Percentiles rank a stretch among this genome's conserved stretches.
Evolutionary conservation across 1,140 invertebrate genomes (phyloP).

Genomic region (Aphidius gifuensis): DNA sequence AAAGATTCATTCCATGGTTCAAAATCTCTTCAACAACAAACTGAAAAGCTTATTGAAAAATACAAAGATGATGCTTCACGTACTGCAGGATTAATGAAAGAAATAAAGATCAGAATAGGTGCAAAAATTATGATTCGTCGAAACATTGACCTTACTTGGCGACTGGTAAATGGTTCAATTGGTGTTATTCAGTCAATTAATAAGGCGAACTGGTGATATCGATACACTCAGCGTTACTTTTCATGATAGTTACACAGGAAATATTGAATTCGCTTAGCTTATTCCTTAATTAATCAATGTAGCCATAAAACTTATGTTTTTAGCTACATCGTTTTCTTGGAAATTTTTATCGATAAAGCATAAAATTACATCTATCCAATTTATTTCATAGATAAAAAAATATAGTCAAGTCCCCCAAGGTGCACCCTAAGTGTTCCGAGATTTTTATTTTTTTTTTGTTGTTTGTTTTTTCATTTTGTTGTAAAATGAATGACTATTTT

Average conservation of each 20-base stretch:
- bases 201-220: slow-evolving; percentile 15
- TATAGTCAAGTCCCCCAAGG: too few species aligned
- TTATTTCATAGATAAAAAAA: too few species aligned
- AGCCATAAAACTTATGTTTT: too few species aligned
- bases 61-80: slow-evolving; percentile 13
- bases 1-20: slow-evolving; percentile 11
- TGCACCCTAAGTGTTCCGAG: too few species aligned
- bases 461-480: too few species aligned
- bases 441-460: too few species aligned
- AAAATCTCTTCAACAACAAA: slow-evolving; percentile 11
- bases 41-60: slow-evolving; percentile 13
- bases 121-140: slow-evolving; percentile 33
- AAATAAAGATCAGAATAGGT: slow-evolving; percentile 29
- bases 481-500: too few species aligned
- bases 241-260: slow-evolving; percentile 20
- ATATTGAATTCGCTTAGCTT: slow-evolving; percentile 26
- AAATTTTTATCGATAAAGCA: too few species aligned
- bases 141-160: slow-evolving; percentile 36
- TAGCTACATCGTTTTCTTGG: too few species aligned
- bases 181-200: slow-evolving; percentile 28
- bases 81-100: slow-evolving; percentile 28
- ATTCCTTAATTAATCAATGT: too few species aligned
- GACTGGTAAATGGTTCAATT: slow-evolving; percentile 38
- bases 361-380: too few species aligned
- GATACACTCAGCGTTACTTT: slow-evolving; percentile 26